Percentiles rank a stretch among this genome's conserved stretches.
phyloP scores from a whole-genome alignment of 1,140 invertebrate species.

The Caenorhabditis latens region DNA sequence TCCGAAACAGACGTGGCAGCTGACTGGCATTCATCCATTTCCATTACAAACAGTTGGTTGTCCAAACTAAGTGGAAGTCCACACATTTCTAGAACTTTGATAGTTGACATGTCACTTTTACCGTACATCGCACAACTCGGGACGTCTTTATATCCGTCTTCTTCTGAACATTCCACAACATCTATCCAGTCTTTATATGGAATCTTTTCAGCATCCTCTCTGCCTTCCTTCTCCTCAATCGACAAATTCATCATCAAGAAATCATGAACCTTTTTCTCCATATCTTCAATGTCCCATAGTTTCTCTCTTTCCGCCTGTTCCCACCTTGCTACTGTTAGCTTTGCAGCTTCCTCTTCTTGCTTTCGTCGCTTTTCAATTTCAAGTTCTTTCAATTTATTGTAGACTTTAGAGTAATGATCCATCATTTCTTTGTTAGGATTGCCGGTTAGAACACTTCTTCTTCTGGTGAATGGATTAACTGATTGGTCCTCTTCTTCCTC shows the following conservation, averaged over 20 bases:
- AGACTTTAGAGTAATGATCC: background rate
- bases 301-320: background rate
- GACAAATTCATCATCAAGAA: background rate
- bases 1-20: background rate
- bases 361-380: background rate
- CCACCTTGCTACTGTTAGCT: background rate
- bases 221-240: background rate
- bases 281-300: background rate
- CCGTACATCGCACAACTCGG: background rate
- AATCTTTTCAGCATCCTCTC: background rate
- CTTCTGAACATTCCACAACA: background rate
- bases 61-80: constrained; percentile 14
- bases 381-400: background rate
- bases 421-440: constrained; percentile 1
- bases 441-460: background rate
- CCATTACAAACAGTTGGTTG: background rate
- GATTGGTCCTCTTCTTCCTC: background rate
- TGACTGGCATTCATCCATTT: constrained; percentile 25
- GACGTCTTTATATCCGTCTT: background rate
- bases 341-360: background rate
- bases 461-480: background rate
- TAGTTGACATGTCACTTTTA: background rate
- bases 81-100: background rate
- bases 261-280: constrained; percentile 31
- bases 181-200: background rate